phyloP scores from a whole-genome alignment of 2,113 vertebrate species.

The Clarias macrocephalus region DNA sequence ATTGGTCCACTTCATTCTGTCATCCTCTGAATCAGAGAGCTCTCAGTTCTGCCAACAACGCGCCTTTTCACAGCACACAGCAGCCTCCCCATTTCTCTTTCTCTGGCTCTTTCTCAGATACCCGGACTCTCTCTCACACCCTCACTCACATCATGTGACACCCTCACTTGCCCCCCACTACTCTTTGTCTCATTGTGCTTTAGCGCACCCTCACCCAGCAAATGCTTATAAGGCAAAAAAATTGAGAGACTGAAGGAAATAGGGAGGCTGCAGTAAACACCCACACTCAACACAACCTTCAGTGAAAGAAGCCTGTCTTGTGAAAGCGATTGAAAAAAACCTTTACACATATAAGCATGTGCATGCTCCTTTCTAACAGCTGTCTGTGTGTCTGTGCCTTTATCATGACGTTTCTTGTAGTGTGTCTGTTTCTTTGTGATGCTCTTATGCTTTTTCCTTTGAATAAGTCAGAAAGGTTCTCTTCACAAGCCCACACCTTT shows the following conservation, averaged over 20 bases:
- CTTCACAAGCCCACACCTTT: neutral
- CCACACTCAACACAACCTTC: neutral
- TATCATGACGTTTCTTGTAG: neutral
- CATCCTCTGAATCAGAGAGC: constrained; percentile 48
- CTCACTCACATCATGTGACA: constrained; percentile 34
- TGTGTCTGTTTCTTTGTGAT: neutral
- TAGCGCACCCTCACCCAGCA: neutral
- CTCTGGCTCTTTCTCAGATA: neutral
- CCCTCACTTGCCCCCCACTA: constrained; percentile 16
- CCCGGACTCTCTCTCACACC: constrained; percentile 10
- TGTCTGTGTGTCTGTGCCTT: constrained; percentile 6
- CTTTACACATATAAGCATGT: constrained; percentile 31
- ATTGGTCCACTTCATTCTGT: constrained; percentile 52
- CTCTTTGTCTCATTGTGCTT: constrained; percentile 35
- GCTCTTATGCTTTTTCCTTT: neutral
- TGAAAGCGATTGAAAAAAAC: constrained; percentile 6
- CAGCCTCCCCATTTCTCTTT: constrained; percentile 49
- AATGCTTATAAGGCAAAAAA: constrained; percentile 28
- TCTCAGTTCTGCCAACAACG: constrained; percentile 63
- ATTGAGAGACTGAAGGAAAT: constrained; percentile 13
- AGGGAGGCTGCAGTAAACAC: constrained; percentile 17
- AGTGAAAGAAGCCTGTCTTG: constrained; percentile 4
- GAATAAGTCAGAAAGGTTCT: neutral
- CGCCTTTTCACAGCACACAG: constrained; percentile 62
- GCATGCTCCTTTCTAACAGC: constrained; percentile 32